phyloP scores from a whole-genome alignment of 2,113 vertebrate genomes.

The Periophthalmus modestus region DNA sequence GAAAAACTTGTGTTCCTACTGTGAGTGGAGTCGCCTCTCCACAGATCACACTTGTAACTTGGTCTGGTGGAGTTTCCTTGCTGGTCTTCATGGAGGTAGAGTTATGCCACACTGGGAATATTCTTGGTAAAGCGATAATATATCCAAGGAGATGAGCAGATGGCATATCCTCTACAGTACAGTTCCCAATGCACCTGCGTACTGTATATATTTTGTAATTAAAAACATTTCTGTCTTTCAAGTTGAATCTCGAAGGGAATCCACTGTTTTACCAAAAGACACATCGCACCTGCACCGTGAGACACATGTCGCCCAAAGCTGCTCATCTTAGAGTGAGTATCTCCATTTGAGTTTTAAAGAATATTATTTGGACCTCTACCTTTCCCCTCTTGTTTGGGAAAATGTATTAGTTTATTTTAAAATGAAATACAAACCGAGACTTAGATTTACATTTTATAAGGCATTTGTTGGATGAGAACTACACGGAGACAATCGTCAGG shows the following conservation, averaged over 20 bases:
- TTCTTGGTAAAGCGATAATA: no score
- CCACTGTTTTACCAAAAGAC: conserved; percentile 87
- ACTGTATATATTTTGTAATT: background rate
- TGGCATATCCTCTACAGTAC: no score
- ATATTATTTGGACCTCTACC: no score
- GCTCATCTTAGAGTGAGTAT: conserved; percentile 80
- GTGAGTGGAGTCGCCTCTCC: no score
- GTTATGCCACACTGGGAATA: no score
- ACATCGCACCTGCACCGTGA: conserved; percentile 78
- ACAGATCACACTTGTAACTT: no score
- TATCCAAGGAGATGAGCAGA: no score
- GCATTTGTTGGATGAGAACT: background rate
- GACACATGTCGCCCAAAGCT: conserved; percentile 83
- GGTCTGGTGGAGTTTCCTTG: no score
- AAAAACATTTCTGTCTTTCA: conserved; percentile 11
- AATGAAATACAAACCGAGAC: background rate
- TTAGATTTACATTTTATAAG: background rate
- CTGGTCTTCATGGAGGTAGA: no score
- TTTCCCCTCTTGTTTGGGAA: background rate
- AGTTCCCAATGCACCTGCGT: no score
- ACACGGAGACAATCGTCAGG: background rate
- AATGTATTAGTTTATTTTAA: background rate
- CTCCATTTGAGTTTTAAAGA: no score
- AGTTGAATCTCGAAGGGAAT: conserved; percentile 92
- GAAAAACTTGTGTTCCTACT: no score